A percentile compares a stretch with the other conserved stretches of the same genome.
Conservation (phyloP, 53 echinoderm and acorn worm species). For the Luidia sarsii region DNA sequence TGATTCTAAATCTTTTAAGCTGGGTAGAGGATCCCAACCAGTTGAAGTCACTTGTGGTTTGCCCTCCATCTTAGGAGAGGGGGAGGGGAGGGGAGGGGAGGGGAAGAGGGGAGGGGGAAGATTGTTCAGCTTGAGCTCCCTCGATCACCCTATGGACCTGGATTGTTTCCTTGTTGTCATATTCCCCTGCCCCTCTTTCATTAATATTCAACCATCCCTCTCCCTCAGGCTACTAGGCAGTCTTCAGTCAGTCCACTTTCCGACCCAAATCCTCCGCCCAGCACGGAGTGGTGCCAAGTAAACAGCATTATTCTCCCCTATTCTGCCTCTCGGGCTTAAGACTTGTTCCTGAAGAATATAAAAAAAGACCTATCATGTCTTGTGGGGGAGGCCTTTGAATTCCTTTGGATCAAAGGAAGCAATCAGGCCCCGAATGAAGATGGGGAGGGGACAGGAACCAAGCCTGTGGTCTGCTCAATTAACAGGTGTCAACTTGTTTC, state of each 20-base stretch:
- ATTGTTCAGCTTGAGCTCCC: too few relatives aligned
- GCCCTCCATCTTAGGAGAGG: too few relatives aligned
- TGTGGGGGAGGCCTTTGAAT: too few relatives aligned
- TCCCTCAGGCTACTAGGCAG: too few relatives aligned
- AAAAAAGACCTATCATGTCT: not conserved
- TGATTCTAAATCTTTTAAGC: too few relatives aligned
- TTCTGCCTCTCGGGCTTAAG: not conserved
- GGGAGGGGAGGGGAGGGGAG: too few relatives aligned
- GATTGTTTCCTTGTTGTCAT: conserved; percentile 15
- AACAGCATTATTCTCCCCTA: not conserved
- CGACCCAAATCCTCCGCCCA: not conserved
- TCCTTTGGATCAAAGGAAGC: conserved; percentile 31
- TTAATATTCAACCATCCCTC: conserved; percentile 32
- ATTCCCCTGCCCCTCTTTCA: not conserved
- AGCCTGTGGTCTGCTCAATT: not conserved
- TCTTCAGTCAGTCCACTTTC: conserved; percentile 7
- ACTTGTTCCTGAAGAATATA: not conserved
- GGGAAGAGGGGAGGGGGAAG: too few relatives aligned
- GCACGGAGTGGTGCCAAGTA: conserved; percentile 1
- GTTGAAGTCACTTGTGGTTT: too few relatives aligned
- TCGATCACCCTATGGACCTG: too few relatives aligned
- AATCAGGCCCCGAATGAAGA: conserved; percentile 29
- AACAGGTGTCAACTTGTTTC: not conserved
- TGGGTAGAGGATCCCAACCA: too few relatives aligned
- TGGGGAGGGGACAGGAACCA: conserved; percentile 1